Percentiles rank a stretch among this genome's conserved stretches.
Evolutionary conservation across 2,113 vertebrate species (phyloP).

Genomic region (Meleagris gallopavo): DNA sequence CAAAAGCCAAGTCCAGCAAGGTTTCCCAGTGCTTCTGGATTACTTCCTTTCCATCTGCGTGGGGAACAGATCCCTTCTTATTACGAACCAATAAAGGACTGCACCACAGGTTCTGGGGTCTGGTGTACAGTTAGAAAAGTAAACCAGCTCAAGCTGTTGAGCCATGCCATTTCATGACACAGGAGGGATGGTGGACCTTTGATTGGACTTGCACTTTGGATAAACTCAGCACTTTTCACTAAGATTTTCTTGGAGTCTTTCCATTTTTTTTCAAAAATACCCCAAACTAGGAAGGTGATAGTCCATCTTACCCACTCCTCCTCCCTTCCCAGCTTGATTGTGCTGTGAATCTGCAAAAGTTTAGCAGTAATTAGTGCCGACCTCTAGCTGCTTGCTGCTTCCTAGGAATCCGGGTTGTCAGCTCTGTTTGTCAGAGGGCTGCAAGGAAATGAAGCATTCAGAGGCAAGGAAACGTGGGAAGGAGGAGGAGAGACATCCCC

Average conservation of each 20-base stretch:
- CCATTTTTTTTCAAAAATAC: not conserved
- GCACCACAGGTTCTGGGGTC: rapidly evolving
- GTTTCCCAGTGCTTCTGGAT: not conserved
- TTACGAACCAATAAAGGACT: not conserved
- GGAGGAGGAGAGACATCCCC: constrained; percentile 45
- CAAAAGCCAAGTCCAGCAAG: constrained; percentile 18
- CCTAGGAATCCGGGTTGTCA: constrained; percentile 53
- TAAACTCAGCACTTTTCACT: not conserved
- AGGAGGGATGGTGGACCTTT: not conserved
- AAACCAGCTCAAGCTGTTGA: not conserved
- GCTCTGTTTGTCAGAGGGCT: constrained; percentile 63
- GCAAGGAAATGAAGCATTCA: constrained; percentile 53
- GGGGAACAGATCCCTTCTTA: not conserved
- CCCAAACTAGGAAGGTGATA: not conserved
- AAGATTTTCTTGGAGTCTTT: not conserved
- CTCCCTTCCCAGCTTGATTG: not conserved
- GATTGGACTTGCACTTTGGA: not conserved
- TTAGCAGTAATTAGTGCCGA: constrained; percentile 68
- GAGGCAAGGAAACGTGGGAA: constrained; percentile 37
- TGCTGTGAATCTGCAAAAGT: constrained; percentile 54
- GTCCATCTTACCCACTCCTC: not conserved
- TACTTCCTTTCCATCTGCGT: not conserved
- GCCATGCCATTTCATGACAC: not conserved
- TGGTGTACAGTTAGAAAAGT: not conserved
- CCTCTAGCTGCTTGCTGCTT: constrained; percentile 51